Base-by-base conservation (phyloP, 1,140 invertebrate species). In the Drosophila triauraria region DNA sequence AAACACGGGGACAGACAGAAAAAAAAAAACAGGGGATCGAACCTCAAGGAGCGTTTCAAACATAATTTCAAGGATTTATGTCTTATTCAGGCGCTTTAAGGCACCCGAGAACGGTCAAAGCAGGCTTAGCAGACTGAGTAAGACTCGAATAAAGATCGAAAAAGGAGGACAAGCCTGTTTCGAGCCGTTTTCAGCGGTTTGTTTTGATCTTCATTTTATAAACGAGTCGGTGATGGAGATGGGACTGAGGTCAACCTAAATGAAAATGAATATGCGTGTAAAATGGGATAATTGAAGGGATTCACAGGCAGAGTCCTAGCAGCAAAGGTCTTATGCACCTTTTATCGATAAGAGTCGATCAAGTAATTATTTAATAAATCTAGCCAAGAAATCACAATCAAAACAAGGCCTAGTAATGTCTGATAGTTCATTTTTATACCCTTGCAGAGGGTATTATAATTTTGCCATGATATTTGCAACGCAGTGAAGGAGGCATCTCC, bases 31-130 rank as follows among this genome's bases (percentile, higher is more conserved):
- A n/a, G 32, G 32, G 13, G 13, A 23, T 54, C 32, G 32, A 23
- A 38, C 17, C 51, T 38, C 51, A 38, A 54, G 51, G 51, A 54
- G 51, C 51, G 51, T 17, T 54, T 54, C 32, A 54, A 54, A 54
- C 53, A 54, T 54, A 54, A 54, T 54, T 54, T 54, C 53, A 54
- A 54, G 53, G 53, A 54, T 54, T 54, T 54, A 54, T 54, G 53
- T 54, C 53, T 54, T 54, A 54, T 54, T 54, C 53, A 54, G 53
- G 32, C 32, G 53, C 53, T 54, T 54, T 40, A 54, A 54, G 20
- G 53, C 53, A 54, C 8, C 53, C 32, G 53, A 54, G 53, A 54
- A 54, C 53, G 53, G 53, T 54, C 53, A 54, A 54, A 54, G 53
- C 53, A 54, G 32, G 53, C 53, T 54, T 40, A 54, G 8, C 51